Conservation (phyloP, 2,113 vertebrate species). For the Andinoacara biseriatus region DNA sequence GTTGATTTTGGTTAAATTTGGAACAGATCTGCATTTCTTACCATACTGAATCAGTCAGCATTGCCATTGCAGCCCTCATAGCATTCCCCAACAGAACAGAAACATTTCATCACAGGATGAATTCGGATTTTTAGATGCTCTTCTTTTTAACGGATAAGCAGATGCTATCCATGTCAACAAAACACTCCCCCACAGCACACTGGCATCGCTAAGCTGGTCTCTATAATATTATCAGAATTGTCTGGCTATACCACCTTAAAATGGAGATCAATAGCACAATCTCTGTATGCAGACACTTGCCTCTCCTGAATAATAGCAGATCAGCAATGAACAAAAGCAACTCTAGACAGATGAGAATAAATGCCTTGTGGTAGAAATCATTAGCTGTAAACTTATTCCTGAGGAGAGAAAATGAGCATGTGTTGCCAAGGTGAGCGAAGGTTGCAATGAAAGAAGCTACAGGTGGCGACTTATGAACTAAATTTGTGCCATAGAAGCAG, state of each 20-base stretch:
- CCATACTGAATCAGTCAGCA: not conserved
- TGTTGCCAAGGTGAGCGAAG: constrained; percentile 11
- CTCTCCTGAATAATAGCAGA: not conserved
- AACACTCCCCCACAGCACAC: not conserved
- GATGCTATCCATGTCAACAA: not conserved
- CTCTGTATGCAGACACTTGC: constrained; percentile 17
- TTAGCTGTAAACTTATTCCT: constrained; percentile 32
- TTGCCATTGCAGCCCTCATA: not conserved
- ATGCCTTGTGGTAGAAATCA: constrained; percentile 45
- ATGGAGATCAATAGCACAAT: not conserved
- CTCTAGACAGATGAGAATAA: constrained; percentile 48
- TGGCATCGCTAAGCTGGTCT: not conserved
- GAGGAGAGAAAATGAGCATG: constrained; percentile 25
- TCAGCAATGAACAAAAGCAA: constrained; percentile 31
- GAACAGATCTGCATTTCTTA: not conserved
- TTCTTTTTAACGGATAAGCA: not conserved
- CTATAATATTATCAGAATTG: not conserved
- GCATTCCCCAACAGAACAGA: not conserved
- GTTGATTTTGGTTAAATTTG: not conserved
- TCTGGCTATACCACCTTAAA: not conserved
- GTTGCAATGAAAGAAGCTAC: not conserved
- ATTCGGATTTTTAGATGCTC: not conserved
- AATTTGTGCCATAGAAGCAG: not conserved
- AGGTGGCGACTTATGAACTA: not conserved
- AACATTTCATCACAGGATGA: not conserved